Percentiles rank a stretch among this genome's conserved stretches.
Conservation (phyloP, 2,113 vertebrate genomes). For the Vireo altiloquus region DNA sequence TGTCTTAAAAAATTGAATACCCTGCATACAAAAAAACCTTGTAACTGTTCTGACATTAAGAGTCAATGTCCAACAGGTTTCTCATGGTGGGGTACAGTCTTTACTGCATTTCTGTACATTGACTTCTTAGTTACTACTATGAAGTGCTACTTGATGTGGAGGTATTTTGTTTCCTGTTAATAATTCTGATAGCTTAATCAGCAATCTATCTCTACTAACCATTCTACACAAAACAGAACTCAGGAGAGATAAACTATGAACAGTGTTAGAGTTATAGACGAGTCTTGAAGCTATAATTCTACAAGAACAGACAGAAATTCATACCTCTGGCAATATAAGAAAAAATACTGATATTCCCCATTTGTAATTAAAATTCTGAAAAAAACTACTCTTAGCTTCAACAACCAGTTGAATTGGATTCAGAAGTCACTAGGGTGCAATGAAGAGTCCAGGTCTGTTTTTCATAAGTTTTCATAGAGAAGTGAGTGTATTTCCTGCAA, state of each 20-base stretch:
- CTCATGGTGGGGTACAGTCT: not conserved
- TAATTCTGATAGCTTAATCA: not conserved
- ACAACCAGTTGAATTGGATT: not conserved
- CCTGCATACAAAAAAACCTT: not conserved
- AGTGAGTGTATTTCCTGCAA: not conserved
- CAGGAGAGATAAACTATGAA: not conserved
- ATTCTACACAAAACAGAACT: not conserved
- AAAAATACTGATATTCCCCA: not conserved
- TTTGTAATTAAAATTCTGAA: not conserved
- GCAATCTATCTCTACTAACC: not conserved
- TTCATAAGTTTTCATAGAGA: not conserved
- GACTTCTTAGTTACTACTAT: not conserved
- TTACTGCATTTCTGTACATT: not conserved
- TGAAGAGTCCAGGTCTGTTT: not conserved
- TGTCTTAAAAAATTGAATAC: not conserved
- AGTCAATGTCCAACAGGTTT: not conserved
- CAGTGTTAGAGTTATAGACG: not conserved
- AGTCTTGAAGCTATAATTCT: not conserved
- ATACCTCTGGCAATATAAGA: not conserved
- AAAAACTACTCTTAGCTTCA: not conserved
- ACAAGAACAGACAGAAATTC: not conserved
- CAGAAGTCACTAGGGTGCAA: not conserved
- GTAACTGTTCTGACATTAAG: not conserved
- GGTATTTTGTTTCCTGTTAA: not conserved
- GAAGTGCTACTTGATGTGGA: not conserved